A percentile compares a stretch with the other conserved stretches of the same genome.
Conservation (phyloP, 1,140 invertebrate genomes). For the Drosophila nannoptera region DNA sequence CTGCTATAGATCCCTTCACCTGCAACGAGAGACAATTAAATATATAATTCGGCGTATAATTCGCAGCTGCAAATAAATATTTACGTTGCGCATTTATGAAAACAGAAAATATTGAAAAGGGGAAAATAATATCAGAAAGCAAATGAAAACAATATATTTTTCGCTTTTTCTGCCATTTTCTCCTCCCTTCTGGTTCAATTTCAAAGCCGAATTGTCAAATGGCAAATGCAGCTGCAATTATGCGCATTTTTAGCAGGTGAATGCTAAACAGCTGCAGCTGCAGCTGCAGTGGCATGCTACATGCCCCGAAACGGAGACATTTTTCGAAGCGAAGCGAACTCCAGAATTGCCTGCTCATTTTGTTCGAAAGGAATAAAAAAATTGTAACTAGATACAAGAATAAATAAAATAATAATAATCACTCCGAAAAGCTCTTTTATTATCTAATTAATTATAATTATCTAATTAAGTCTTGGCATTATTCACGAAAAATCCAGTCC, state of each 20-base stretch:
- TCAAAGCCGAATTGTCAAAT: slow-evolving; percentile 22
- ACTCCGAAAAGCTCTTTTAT: too few species aligned
- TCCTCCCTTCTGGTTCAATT: slow-evolving; percentile 8
- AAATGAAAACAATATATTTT: slow-evolving; percentile 28
- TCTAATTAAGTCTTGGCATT: too few species aligned
- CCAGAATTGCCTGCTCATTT: too few species aligned
- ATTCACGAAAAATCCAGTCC: too few species aligned
- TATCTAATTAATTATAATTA: too few species aligned
- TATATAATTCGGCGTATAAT: slow-evolving; percentile 11
- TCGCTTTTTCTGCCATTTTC: slow-evolving; percentile 2
- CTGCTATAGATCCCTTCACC: slow-evolving; percentile 46
- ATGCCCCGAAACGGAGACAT: background rate
- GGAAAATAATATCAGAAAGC: slow-evolving; percentile 19
- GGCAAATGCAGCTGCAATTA: slow-evolving; percentile 50
- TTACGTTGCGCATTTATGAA: slow-evolving; percentile 35
- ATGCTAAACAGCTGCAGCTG: slow-evolving; percentile 19
- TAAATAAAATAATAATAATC: too few species aligned
- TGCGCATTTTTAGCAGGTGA: slow-evolving; percentile 51
- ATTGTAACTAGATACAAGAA: too few species aligned
- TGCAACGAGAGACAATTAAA: slow-evolving; percentile 53
- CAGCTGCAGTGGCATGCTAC: slow-evolving; percentile 8
- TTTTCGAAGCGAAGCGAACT: too few species aligned
- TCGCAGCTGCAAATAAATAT: slow-evolving; percentile 21
- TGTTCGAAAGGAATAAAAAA: too few species aligned
- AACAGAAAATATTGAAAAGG: slow-evolving; percentile 28